Evolutionary conservation across 2,888 invertebrate species (phyloP).

Genomic region (Andrena hattorfiana): DNA sequence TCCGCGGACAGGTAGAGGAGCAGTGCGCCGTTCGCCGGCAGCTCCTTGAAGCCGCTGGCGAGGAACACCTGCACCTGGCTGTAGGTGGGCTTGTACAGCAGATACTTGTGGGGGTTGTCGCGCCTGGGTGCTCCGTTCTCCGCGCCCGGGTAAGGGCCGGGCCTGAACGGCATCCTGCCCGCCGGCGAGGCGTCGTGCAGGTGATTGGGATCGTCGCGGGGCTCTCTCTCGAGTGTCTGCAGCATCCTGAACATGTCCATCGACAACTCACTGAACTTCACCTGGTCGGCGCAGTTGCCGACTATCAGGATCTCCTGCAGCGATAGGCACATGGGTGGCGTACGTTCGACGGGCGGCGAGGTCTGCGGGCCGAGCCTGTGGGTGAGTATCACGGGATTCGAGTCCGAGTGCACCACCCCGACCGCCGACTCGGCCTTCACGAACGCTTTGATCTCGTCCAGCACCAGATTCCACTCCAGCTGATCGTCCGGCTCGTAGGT

Average conservation of each 20-base stretch:
- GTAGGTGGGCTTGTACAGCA: slow-evolving; percentile 97
- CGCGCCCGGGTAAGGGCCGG: slow-evolving; percentile 86
- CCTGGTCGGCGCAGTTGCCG: slow-evolving; percentile 97
- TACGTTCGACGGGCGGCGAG: slow-evolving; percentile 95
- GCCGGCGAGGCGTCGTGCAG: slow-evolving; percentile 90
- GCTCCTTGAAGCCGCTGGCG: slow-evolving; percentile 96
- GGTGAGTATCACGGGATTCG: slow-evolving; percentile 92
- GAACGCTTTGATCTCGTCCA: slow-evolving; percentile 97
- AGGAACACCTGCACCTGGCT: slow-evolving; percentile 97
- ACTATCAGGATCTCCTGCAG: slow-evolving; percentile 97
- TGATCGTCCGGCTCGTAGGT: slow-evolving; percentile 98
- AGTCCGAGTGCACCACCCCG: slow-evolving; percentile 94
- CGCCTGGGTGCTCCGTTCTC: slow-evolving; percentile 92
- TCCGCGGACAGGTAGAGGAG: slow-evolving; percentile 97
- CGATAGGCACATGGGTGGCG: slow-evolving; percentile 93
- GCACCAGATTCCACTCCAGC: slow-evolving; percentile 97
- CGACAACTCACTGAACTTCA: slow-evolving; percentile 98
- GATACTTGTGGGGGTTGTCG: slow-evolving; percentile 98
- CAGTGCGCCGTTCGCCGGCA: slow-evolving; percentile 95
- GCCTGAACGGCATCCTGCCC: slow-evolving; percentile 87
- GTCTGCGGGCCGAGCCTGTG: slow-evolving; percentile 94
- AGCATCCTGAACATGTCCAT: slow-evolving; percentile 99
- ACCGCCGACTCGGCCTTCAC: slow-evolving; percentile 96
- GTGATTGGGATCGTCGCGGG: slow-evolving; percentile 92
- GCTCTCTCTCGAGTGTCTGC: slow-evolving; percentile 97